Conservation (phyloP, 2,113 vertebrate genomes). For the Nesoenas mayeri region DNA sequence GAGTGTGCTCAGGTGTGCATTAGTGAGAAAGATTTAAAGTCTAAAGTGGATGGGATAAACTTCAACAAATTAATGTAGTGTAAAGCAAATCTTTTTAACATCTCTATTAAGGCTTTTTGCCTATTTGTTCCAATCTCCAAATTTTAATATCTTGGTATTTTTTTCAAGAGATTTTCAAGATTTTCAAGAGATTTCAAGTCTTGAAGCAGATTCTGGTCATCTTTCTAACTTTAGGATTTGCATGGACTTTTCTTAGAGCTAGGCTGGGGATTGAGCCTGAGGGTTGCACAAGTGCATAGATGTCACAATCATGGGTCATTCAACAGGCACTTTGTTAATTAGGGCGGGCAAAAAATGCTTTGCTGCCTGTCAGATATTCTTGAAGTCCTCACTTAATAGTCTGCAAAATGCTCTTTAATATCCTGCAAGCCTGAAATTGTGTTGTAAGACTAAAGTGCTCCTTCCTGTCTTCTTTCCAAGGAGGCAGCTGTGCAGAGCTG, state of each 20-base stretch:
- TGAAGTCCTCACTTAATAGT: background rate
- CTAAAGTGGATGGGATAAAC: background rate
- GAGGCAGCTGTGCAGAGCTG: background rate
- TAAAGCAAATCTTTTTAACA: background rate
- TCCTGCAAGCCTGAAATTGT: background rate
- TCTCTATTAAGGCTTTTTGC: background rate
- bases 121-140: background rate
- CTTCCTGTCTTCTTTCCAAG: background rate
- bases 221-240: background rate
- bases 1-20: background rate
- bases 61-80: background rate
- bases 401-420: background rate
- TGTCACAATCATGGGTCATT: fast-evolving
- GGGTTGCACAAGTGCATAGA: background rate
- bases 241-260: background rate
- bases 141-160: background rate
- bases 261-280: background rate
- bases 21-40: background rate
- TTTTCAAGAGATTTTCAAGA: background rate
- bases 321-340: background rate
- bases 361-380: background rate
- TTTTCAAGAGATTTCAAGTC: background rate
- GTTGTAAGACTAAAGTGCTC: background rate
- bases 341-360: background rate
- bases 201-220: background rate